Evolutionary conservation across 2,888 invertebrate species (phyloP).

Genomic region (Salpingus planirostris): DNA sequence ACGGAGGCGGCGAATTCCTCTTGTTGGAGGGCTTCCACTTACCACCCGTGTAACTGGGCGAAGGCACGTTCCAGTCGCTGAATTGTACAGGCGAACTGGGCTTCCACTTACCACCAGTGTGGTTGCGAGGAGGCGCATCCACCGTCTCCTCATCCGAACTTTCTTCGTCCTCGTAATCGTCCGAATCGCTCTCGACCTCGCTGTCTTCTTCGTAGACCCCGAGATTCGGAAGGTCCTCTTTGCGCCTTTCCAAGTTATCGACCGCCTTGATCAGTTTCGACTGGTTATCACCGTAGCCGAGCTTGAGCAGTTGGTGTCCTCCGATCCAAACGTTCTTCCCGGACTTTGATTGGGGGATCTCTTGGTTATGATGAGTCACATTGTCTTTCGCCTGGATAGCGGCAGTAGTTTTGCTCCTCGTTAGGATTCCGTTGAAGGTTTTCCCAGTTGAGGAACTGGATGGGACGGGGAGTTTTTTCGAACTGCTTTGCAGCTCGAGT

Average conservation of each 20-base stretch:
- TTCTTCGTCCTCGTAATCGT: slow-evolving; percentile 29
- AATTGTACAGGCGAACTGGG: slow-evolving; percentile 46
- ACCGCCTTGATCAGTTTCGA: slow-evolving; percentile 57
- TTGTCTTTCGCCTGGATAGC: slow-evolving; percentile 32
- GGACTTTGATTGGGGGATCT: slow-evolving; percentile 31
- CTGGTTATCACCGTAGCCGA: slow-evolving; percentile 49
- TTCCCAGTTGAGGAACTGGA: slow-evolving; percentile 45
- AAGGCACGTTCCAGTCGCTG: slow-evolving; percentile 50
- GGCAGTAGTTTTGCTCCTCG: slow-evolving; percentile 41
- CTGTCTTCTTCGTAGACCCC: slow-evolving; percentile 18
- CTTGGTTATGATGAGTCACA: no score
- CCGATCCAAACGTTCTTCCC: slow-evolving; percentile 56
- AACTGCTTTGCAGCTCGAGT: slow-evolving; percentile 67
- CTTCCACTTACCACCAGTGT: slow-evolving; percentile 69
- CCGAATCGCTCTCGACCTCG: slow-evolving; percentile 27
- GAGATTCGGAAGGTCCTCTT: slow-evolving; percentile 41
- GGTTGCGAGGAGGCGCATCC: slow-evolving; percentile 46
- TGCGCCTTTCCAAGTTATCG: slow-evolving; percentile 51
- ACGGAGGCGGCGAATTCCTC: slow-evolving; percentile 21
- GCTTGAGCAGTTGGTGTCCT: slow-evolving; percentile 48
- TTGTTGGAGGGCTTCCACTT: slow-evolving; percentile 47
- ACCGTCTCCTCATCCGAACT: slow-evolving; percentile 39
- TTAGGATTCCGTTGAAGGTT: slow-evolving; percentile 38
- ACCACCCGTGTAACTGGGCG: slow-evolving; percentile 50
- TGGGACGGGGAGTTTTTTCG: slow-evolving; percentile 49